These are phyloP conservation scores for Saccostrea glomerata DNA, from an alignment of 1,140 invertebrate species.

Conservation along the genomic window DNA sequence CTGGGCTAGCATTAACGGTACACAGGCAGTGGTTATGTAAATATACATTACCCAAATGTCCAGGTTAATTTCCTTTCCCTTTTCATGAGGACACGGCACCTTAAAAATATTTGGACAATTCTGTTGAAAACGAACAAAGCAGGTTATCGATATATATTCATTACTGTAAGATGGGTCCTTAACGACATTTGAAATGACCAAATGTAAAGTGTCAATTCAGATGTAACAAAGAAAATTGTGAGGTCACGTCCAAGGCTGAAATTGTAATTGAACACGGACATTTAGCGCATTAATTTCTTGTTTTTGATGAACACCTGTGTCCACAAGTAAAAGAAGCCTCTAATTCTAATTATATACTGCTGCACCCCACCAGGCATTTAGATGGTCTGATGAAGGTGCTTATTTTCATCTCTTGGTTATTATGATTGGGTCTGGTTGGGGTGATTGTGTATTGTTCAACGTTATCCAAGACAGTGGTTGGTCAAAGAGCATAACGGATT, in stretches of 20 bases:
- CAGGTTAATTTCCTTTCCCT: conserved; percentile 17
- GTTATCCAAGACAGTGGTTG: neutral
- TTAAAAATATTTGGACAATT: conserved; percentile 32
- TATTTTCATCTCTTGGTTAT: neutral
- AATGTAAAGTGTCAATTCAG: conserved; percentile 2
- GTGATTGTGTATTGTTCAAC: conserved; percentile 30
- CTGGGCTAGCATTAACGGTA: neutral
- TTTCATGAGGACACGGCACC: conserved; percentile 3
- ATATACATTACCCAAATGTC: neutral
- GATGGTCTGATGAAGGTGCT: neutral
- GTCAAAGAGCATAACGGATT: conserved; percentile 6
- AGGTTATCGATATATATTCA: conserved; percentile 12
- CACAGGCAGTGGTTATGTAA: neutral
- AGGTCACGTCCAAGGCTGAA: neutral
- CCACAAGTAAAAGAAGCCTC: neutral
- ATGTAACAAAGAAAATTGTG: neutral
- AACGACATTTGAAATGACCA: conserved; percentile 5
- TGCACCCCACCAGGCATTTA: neutral
- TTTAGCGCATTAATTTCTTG: conserved; percentile 31
- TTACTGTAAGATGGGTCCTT: neutral
- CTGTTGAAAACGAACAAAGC: conserved; percentile 8
- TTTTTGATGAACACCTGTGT: conserved; percentile 34
- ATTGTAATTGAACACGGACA: conserved; percentile 30
- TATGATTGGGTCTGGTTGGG: neutral
- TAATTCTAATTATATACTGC: neutral